phyloP scores from a whole-genome alignment of 1,140 invertebrate species.

The Eurosta solidaginis region DNA sequence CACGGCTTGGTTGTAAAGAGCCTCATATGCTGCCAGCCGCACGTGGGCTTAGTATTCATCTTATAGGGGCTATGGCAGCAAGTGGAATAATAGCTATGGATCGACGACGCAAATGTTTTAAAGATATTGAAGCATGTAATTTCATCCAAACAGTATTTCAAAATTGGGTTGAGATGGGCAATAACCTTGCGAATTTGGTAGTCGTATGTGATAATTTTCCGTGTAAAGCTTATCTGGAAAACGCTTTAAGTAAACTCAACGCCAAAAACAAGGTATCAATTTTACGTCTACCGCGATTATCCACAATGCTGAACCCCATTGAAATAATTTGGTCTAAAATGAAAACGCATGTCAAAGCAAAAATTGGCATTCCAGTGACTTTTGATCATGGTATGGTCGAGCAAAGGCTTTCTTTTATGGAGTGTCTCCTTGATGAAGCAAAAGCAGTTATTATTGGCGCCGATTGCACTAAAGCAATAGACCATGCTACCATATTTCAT shows the following conservation, averaged over 20 bases:
- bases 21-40: neutral
- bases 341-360: neutral
- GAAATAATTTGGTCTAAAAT: slow-evolving; percentile 15
- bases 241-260: slow-evolving; percentile 7
- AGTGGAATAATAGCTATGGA: slow-evolving; percentile 3
- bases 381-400: neutral
- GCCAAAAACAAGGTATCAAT: neutral
- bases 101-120: neutral
- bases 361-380: neutral
- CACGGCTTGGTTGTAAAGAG: too few relatives aligned
- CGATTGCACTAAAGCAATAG: neutral
- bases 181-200: slow-evolving; percentile 22
- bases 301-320: neutral
- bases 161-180: neutral
- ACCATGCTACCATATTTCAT: neutral
- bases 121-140: neutral
- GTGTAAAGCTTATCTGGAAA: slow-evolving; percentile 13
- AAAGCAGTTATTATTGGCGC: neutral
- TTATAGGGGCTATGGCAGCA: slow-evolving; percentile 26
- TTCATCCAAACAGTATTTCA: neutral
- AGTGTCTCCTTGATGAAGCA: neutral
- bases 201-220: slow-evolving; percentile 30
- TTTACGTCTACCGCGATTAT: neutral
- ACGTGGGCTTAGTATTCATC: slow-evolving; percentile 6
- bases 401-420: neutral